Conservation (phyloP, 2,888 invertebrate genomes). For the Cordylochernes scorpioides region DNA sequence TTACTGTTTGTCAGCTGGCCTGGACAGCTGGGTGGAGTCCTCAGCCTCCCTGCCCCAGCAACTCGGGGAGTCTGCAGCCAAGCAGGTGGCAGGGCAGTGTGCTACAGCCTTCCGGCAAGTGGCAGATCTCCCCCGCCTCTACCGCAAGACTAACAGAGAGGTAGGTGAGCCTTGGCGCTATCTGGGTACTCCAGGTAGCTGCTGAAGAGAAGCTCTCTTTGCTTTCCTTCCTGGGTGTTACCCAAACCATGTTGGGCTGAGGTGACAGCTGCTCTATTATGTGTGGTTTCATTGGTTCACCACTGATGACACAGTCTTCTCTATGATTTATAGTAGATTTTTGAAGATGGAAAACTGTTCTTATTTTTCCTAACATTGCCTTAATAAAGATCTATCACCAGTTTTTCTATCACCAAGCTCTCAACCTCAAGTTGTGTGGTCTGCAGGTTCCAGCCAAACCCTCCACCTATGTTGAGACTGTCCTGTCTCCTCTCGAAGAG, state of each 20-base stretch:
- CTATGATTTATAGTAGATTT: no score
- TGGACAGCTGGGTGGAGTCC: neutral
- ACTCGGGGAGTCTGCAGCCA: slow-evolving; percentile 4
- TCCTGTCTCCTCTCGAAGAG: slow-evolving; percentile 32
- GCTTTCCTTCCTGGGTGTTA: no score
- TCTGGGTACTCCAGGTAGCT: no score
- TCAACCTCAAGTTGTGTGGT: slow-evolving; percentile 3
- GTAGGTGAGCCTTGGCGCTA: slow-evolving; percentile 14
- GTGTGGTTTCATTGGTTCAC: no score
- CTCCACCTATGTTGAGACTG: slow-evolving; percentile 45
- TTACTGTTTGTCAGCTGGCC: neutral
- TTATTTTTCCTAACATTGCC: no score
- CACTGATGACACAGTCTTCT: no score
- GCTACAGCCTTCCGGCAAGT: slow-evolving; percentile 27
- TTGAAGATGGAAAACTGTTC: no score
- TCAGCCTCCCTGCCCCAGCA: slow-evolving; percentile 1
- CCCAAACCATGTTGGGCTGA: no score
- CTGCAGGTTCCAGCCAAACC: slow-evolving; percentile 39
- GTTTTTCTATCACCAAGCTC: no score
- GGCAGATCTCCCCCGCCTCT: slow-evolving; percentile 70
- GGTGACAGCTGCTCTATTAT: no score
- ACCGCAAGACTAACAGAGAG: slow-evolving; percentile 67
- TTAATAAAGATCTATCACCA: no score
- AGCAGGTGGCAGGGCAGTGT: slow-evolving; percentile 8
- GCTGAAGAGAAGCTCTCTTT: no score